Evolutionary conservation across 2,113 vertebrate species (phyloP).

Genomic region (Myrmecophaga tridactyla): DNA sequence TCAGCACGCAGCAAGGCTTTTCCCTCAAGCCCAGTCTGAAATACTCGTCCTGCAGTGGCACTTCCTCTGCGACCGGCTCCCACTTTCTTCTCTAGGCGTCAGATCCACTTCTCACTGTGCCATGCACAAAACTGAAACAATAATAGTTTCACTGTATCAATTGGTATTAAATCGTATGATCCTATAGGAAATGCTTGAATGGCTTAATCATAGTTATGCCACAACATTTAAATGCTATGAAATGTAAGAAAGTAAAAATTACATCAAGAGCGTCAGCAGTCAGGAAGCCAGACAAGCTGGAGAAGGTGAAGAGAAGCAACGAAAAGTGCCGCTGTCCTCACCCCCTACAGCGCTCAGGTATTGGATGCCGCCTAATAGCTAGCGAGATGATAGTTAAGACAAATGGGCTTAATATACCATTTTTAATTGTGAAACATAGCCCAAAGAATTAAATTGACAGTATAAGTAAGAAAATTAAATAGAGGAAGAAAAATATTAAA

Average conservation of each 20-base stretch:
- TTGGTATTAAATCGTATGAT: not conserved
- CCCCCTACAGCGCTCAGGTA: not conserved
- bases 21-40: too few relatives aligned
- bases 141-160: too few relatives aligned
- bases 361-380: not conserved
- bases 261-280: not conserved
- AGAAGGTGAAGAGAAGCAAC: not conserved
- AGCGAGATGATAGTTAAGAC: not conserved
- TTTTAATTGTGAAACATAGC: constrained; percentile 12
- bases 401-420: not conserved
- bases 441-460: not conserved
- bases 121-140: too few relatives aligned
- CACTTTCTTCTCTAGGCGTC: not conserved
- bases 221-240: not conserved
- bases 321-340: not conserved
- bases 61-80: not conserved
- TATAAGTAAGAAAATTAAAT: not conserved
- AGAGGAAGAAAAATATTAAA: not conserved
- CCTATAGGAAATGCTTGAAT: not conserved
- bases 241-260: not conserved
- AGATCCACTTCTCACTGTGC: not conserved
- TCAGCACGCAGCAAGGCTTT: too few relatives aligned
- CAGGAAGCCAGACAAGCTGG: not conserved
- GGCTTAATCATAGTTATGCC: not conserved
- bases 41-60: not conserved